A percentile compares a stretch with the other conserved stretches of the same genome.
Conservation (phyloP, 2,797 vertebrate genomes). For the Rhinoraja longicauda region DNA sequence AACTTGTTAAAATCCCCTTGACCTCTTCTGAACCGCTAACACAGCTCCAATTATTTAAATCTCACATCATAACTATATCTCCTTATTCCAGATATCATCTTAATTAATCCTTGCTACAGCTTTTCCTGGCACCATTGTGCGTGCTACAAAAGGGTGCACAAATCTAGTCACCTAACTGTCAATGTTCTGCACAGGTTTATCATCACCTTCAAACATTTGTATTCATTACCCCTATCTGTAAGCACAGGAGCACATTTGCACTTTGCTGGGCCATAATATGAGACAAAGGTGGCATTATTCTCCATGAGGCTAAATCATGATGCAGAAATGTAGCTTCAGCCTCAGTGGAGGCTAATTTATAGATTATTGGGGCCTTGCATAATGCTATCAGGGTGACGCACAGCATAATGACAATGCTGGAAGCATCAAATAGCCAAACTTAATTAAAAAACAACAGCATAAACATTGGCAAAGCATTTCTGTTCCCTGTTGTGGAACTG, state of each 20-base stretch:
- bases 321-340: not conserved
- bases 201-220: not conserved
- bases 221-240: not conserved
- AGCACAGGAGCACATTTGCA: not conserved
- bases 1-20: not conserved
- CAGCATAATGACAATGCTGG: not conserved
- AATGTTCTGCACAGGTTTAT: not conserved
- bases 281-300: not conserved
- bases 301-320: not conserved
- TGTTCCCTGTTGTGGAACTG: not conserved
- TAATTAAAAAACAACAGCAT: not conserved
- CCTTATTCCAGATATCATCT: not conserved
- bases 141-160: not conserved
- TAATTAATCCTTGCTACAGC: not conserved
- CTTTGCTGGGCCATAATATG: not conserved
- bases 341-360: slow-evolving; percentile 1
- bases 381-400: not conserved
- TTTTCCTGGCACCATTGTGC: not conserved
- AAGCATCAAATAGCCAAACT: not conserved
- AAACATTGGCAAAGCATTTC: not conserved
- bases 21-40: not conserved
- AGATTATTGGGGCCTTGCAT: not conserved
- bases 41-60: not conserved
- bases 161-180: not conserved
- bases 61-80: not conserved